phyloP scores from a whole-genome alignment of 2,113 vertebrate genomes.

The Bambusicola thoracicus region DNA sequence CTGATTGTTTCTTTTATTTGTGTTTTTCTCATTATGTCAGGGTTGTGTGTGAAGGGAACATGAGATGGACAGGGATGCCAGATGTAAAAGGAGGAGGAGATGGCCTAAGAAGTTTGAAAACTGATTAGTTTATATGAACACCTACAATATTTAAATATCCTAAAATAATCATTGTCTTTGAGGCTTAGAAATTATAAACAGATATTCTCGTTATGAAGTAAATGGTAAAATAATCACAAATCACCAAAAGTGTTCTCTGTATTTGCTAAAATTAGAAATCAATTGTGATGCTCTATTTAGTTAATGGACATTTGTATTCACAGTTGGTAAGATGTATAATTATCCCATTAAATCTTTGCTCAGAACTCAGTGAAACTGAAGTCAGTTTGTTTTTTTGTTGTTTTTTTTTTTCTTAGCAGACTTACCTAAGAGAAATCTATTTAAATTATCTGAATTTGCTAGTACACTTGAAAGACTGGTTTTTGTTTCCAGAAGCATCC shows the following conservation, averaged over 20 bases:
- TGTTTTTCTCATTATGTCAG: neutral
- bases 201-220: neutral
- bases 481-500: neutral
- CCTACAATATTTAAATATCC: neutral
- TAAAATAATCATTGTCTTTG: neutral
- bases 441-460: neutral
- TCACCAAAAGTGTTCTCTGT: neutral
- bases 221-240: neutral
- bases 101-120: neutral
- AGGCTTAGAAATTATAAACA: neutral
- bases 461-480: neutral
- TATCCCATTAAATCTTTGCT: neutral
- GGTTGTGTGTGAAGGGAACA: neutral
- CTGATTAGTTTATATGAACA: neutral
- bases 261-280: constrained; percentile 18
- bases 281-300: neutral
- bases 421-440: neutral
- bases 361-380: neutral
- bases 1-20: neutral
- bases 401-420: neutral
- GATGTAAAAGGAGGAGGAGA: neutral
- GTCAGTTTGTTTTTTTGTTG: neutral
- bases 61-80: neutral
- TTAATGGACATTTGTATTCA: neutral
- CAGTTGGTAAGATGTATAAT: neutral